Base-by-base conservation (phyloP, 30 jellyfish, hydroid and myxozoan genomes). In the Aurelia sp. region DNA sequence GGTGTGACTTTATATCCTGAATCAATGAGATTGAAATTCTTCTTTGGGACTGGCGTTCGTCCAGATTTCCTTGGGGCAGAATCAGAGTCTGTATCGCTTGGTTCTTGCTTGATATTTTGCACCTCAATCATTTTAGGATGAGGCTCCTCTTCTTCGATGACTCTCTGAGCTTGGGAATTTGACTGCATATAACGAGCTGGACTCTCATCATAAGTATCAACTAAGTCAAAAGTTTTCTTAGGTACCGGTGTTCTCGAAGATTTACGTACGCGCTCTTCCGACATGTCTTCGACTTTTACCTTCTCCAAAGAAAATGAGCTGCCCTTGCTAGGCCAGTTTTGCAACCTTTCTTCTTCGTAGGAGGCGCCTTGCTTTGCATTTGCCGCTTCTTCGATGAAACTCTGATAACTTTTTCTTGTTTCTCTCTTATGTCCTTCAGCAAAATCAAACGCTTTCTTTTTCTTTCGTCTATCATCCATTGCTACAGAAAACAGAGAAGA, bases 351-450 rank as follows among this genome's bases (percentile, higher is more conserved):
- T 5, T 7, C 65, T 33, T 12, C 51, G 23, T 2, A n/a, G 21
- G 70, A n/a, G 30, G 85, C 17, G 17, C 50, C 40, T 15, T 16
- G 47, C 66, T 47, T 75, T 23, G 80, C 17, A 20, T 85, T 21
- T 11, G 84, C 57, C 19, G 74, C 80, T 19, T 85, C 86, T 65
- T 87, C 96, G 33, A 93, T 57, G 57, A 79, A 93, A 48, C 64
- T 82, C 59, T 87, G 96, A 63, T 93, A 93, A 74, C 98, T 93
- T 55, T 93, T 93, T 62, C 98, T 90, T 40, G 98, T 93, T 72
- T 93, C 98, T 63, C 98, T 97, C 81, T 72, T 87, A 78, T 93
- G 96, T 20, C 98, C 98, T 72, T 93, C 98, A 22, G 62, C 89
- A 64, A 62, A 91, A 33, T 90, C 89, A 58, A 66, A 90, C 4